Evolutionary conservation across 2,888 invertebrate species (phyloP).

Genomic region (Pardosa pseudoannulata): DNA sequence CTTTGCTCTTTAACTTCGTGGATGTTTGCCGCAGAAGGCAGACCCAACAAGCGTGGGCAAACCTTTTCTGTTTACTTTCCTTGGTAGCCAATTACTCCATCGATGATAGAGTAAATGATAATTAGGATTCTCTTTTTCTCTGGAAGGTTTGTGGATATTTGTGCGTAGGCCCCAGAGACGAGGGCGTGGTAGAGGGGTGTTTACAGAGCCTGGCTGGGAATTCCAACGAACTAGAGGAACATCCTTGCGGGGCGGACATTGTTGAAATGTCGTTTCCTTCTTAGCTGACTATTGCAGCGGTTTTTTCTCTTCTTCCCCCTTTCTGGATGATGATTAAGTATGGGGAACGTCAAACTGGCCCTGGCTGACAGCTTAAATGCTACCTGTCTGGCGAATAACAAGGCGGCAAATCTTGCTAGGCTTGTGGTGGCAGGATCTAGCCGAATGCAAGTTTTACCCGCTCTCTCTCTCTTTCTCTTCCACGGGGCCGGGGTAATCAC

Average conservation of each 20-base stretch:
- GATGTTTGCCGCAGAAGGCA: no score
- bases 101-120: not conserved
- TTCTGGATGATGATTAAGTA: slow-evolving; percentile 58
- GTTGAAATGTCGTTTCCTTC: slow-evolving; percentile 40
- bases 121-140: not conserved
- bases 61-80: not conserved
- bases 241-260: slow-evolving; percentile 21
- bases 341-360: slow-evolving; percentile 23
- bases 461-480: not conserved
- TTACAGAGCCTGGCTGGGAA: not conserved
- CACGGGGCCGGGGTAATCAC: not conserved
- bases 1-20: no score
- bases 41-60: not conserved
- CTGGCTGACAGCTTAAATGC: slow-evolving; percentile 62
- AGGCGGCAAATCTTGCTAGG: slow-evolving; percentile 65
- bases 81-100: not conserved
- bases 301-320: not conserved
- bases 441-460: slow-evolving; percentile 29
- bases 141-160: not conserved
- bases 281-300: not conserved
- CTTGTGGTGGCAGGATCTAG: slow-evolving; percentile 47
- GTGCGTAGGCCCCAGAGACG: slow-evolving; percentile 21
- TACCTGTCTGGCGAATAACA: slow-evolving; percentile 64
- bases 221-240: slow-evolving; percentile 9
- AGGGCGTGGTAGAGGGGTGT: slow-evolving; percentile 34